Conservation (phyloP, 1,140 invertebrate species). For the Hetaerina americana region DNA sequence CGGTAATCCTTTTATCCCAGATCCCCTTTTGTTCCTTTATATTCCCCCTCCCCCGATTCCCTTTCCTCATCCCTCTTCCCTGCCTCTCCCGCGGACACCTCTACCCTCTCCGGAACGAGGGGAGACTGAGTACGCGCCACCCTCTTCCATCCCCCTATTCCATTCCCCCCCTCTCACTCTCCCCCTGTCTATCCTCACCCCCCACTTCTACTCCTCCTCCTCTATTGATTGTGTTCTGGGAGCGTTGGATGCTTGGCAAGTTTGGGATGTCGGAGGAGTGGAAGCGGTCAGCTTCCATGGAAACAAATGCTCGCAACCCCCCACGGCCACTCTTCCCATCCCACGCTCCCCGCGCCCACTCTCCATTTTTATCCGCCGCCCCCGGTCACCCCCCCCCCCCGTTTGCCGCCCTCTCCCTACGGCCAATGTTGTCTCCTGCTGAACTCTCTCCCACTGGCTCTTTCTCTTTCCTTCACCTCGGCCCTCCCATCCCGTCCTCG, state of each 20-base stretch:
- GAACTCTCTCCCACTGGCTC: too few species aligned
- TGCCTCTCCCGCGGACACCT: background rate
- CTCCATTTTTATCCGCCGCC: too few species aligned
- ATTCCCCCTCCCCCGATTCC: background rate
- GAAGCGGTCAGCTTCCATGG: background rate
- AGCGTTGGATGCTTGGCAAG: background rate
- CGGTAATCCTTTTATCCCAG: background rate
- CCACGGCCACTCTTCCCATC: background rate
- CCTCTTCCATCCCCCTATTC: background rate
- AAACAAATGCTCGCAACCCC: background rate
- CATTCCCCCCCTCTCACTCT: background rate
- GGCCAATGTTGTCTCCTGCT: too few species aligned
- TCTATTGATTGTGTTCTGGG: background rate
- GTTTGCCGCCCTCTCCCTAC: too few species aligned
- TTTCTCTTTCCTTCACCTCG: too few species aligned
- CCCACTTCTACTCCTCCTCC: background rate
- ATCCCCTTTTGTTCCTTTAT: background rate
- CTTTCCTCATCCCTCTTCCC: background rate
- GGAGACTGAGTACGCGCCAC: background rate
- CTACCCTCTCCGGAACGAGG: background rate
- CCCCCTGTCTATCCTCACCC: background rate
- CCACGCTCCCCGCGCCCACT: background rate
- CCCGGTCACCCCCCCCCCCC: too few species aligned
- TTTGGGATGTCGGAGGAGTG: background rate
- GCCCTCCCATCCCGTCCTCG: too few species aligned